A percentile compares a stretch with the other conserved stretches of the same genome.
These are phyloP conservation scores for Actenoides hombroni DNA, from an alignment of 2,113 vertebrate species.

Conservation along the genomic window DNA sequence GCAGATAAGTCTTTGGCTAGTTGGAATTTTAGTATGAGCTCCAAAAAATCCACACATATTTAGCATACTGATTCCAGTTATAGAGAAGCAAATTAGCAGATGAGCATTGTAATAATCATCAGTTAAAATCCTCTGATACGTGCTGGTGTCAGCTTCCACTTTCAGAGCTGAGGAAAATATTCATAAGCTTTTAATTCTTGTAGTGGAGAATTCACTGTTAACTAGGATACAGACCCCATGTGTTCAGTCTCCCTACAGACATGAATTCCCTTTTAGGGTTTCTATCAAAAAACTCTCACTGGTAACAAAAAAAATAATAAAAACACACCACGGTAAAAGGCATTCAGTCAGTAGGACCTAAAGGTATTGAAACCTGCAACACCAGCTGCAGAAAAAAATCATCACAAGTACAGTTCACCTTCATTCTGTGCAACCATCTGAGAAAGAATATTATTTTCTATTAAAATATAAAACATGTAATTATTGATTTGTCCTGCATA, in stretches of 20 bases:
- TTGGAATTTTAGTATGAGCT: neutral
- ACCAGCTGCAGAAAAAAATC: neutral
- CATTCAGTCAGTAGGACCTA: neutral
- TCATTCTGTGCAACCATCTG: neutral
- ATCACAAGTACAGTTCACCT: neutral
- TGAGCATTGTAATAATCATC: neutral
- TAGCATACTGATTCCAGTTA: neutral
- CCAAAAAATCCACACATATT: neutral
- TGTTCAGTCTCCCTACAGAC: neutral
- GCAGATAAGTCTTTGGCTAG: neutral
- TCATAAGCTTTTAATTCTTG: neutral
- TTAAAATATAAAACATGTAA: neutral
- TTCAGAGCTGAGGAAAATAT: conserved; percentile 13
- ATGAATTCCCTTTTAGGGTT: neutral
- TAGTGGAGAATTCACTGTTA: neutral
- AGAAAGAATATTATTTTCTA: neutral
- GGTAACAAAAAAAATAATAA: neutral
- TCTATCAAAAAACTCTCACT: neutral
- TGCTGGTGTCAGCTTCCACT: neutral
- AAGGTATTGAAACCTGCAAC: neutral
- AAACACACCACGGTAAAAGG: neutral
- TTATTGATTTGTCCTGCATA: neutral
- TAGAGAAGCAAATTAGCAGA: neutral
- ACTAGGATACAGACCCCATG: neutral
- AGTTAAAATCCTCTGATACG: neutral